These are phyloP conservation scores for Drosophila mulleri DNA, from an alignment of 2,888 invertebrate species.

Conservation along the genomic window DNA sequence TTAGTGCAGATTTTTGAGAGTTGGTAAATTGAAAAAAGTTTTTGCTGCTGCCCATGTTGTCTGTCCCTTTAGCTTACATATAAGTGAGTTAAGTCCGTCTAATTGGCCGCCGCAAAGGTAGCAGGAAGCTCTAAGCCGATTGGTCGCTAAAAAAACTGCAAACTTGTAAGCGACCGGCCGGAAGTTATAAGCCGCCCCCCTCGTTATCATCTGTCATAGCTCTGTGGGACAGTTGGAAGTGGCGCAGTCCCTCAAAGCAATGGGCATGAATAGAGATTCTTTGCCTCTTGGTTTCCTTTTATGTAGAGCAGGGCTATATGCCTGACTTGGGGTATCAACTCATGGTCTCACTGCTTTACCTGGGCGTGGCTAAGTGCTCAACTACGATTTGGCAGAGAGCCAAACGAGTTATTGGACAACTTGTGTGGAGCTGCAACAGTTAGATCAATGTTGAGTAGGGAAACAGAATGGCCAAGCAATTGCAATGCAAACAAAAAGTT, in stretches of 20 bases:
- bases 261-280: not conserved
- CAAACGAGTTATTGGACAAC: constrained; percentile 35
- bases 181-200: constrained; percentile 9
- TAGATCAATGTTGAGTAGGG: not conserved
- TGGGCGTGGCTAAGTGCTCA: not conserved
- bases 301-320: not conserved
- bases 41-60: not conserved
- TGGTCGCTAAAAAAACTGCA: not conserved
- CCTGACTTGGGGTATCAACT: not conserved
- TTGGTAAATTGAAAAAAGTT: not conserved
- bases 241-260: no score
- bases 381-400: not conserved
- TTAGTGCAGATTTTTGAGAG: not conserved
- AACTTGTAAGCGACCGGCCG: not conserved
- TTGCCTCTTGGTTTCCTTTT: not conserved
- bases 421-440: constrained; percentile 39
- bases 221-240: constrained; percentile 14
- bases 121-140: constrained; percentile 9
- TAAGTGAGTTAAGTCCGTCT: not conserved
- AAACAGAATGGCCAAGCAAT: not conserved
- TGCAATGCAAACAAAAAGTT: not conserved
- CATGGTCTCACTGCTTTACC: constrained; percentile 5
- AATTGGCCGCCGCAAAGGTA: constrained; percentile 12
- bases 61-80: not conserved
- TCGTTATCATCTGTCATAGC: constrained; percentile 29